A percentile compares a stretch with the other conserved stretches of the same genome.
phyloP scores from a whole-genome alignment of 1,140 invertebrate genomes.

The Hirudo medicinalis region DNA sequence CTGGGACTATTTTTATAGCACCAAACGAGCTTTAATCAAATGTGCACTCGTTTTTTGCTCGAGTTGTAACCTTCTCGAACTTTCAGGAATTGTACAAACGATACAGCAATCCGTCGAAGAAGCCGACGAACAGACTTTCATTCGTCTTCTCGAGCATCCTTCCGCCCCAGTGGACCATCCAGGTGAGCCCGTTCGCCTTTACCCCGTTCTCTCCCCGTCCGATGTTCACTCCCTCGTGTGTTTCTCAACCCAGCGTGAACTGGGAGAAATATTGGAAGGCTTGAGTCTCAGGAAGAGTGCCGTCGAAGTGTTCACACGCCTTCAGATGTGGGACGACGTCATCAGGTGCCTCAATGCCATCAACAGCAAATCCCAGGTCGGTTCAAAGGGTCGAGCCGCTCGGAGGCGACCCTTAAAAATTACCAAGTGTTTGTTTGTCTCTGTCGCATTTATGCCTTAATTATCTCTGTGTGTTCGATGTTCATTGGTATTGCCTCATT shows the following conservation, averaged over 20 bases:
- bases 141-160: neutral
- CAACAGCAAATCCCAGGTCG: constrained; percentile 63
- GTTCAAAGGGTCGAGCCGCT: too few species aligned
- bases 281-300: constrained; percentile 70
- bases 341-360: constrained; percentile 75
- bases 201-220: too few species aligned
- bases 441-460: too few species aligned
- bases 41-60: too few species aligned
- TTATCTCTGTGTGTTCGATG: too few species aligned
- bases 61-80: neutral
- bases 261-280: constrained; percentile 63
- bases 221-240: too few species aligned
- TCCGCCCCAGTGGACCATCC: neutral
- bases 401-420: too few species aligned
- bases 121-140: neutral
- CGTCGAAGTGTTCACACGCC: constrained; percentile 63
- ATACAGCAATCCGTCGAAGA: neutral
- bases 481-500: too few species aligned
- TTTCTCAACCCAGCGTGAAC: constrained; percentile 50
- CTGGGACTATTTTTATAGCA: too few species aligned
- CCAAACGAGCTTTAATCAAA: too few species aligned
- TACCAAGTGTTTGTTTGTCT: too few species aligned
- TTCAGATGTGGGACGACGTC: constrained; percentile 82
- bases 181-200: too few species aligned
- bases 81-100: neutral